Evolutionary conservation across 2,113 vertebrate species (phyloP), one percentile per base, ranked within the genome.

Genomic region (Barnardius zonarius): DNA sequence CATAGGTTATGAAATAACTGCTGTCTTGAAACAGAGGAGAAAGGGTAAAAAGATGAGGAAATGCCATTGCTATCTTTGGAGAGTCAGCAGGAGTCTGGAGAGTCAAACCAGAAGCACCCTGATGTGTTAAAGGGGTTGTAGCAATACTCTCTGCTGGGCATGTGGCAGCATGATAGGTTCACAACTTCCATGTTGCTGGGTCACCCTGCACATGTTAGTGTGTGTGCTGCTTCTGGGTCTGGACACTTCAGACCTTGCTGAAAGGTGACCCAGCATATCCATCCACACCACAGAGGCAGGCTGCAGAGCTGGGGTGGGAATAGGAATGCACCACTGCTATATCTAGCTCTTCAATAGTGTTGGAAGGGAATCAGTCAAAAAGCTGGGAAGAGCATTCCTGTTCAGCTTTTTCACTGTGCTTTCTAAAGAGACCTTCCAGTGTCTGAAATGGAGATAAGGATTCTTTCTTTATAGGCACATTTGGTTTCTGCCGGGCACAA

Each of bases 1-100:
- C 35, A 20, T 1, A 44, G 69, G 35, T 95, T 90, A 52, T 93
- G 94, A 91, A 89, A 84, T 92, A 96, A 83, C 76, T 83, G 72
- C 64, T 75, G 2, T 59, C 85, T 72, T 92, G 35, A 86, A 78
- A 70, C 6, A 35, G 31, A 46, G 10, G 37, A 70, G 72, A 77
- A 78, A 68, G 67, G 19, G 22, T 80, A n/a, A 74, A 83, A 68
- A 92, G 59, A 70, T 57, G 76, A 90, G 76, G 51, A 86, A 77
- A 57, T 59, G 31, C 8, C 64, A 28, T 6, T 67, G 72, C 39
- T 83, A 0, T 6, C 59, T 66, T 57, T 52, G 81, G 41, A 62
- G 59, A 79, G 57, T 13, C 49, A 44, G 27, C 49, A 30, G 57
- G 51, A 96, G 41, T 54, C 37, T 62, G 72, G 39, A 48, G 63